Conservation (phyloP, 2,888 invertebrate genomes). For the Sthenelais limicola region DNA sequence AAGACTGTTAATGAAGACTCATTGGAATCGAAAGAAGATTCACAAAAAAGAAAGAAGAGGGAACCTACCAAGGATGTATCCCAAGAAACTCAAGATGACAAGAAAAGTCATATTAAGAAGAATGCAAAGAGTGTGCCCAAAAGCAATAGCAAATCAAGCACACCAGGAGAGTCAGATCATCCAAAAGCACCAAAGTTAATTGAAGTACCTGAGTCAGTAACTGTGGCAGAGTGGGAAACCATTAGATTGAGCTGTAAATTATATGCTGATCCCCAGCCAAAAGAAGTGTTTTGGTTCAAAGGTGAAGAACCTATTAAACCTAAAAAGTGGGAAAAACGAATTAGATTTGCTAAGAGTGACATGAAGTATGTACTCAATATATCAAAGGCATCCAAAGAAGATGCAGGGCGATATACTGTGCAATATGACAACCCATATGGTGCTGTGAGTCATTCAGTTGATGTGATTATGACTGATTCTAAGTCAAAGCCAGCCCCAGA, state of each 20-base stretch:
- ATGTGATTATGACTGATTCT: not conserved
- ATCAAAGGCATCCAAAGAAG: constrained; percentile 8
- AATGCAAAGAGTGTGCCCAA: not conserved
- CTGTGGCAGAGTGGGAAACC: constrained; percentile 34
- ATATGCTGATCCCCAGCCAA: constrained; percentile 48
- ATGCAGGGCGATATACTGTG: constrained; percentile 26
- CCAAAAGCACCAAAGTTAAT: constrained; percentile 36
- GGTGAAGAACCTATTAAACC: constrained; percentile 55
- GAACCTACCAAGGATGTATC: too few species aligned
- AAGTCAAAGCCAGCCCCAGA: not conserved
- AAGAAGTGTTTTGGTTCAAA: constrained; percentile 66
- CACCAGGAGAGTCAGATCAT: not conserved
- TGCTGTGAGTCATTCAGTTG: constrained; percentile 13
- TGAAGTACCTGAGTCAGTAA: constrained; percentile 35
- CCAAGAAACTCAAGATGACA: not conserved
- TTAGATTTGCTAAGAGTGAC: constrained; percentile 11
- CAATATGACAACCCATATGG: constrained; percentile 31
- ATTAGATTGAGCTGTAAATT: constrained; percentile 35
- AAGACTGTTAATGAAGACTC: too few species aligned
- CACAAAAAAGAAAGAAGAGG: too few species aligned
- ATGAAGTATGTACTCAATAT: constrained; percentile 19
- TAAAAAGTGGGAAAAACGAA: constrained; percentile 42
- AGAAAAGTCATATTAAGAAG: not conserved
- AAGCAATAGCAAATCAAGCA: not conserved
- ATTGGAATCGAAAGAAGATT: too few species aligned